Conservation (phyloP, 1,140 invertebrate genomes). For the Agraylea sexmaculata region DNA sequence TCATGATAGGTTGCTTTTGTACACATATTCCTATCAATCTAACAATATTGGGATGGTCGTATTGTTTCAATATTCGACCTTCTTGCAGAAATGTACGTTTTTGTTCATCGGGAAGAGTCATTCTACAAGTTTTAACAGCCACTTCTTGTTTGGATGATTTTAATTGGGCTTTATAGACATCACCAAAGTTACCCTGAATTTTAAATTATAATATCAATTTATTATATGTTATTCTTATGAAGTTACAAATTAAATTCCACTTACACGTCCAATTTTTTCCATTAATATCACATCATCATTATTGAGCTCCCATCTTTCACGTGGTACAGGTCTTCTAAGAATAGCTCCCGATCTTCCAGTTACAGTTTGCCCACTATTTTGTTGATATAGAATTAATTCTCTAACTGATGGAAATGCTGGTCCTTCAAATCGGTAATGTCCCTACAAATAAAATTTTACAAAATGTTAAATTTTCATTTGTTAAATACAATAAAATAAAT, state of each 20-base stretch:
- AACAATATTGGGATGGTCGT: constrained; percentile 93
- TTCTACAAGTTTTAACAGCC: constrained; percentile 91
- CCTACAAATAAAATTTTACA: constrained; percentile 40
- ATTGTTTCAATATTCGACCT: constrained; percentile 90
- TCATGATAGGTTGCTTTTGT: constrained; percentile 97
- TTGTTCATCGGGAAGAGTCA: constrained; percentile 88
- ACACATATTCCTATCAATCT: constrained; percentile 96
- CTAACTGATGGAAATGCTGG: constrained; percentile 84
- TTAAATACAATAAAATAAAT: background rate
- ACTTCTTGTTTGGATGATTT: constrained; percentile 74
- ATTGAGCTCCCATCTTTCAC: constrained; percentile 93
- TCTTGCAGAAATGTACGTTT: constrained; percentile 94
- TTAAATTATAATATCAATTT: background rate
- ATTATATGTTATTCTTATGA: background rate
- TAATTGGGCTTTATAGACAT: constrained; percentile 85
- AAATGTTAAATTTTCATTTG: constrained; percentile 1
- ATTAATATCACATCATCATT: constrained; percentile 89
- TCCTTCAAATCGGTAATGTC: constrained; percentile 88
- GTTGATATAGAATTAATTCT: constrained; percentile 82
- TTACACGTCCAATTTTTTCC: constrained; percentile 90
- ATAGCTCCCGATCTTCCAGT: constrained; percentile 87
- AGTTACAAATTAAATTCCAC: constrained; percentile 17
- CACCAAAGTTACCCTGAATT: constrained; percentile 88
- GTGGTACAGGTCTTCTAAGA: constrained; percentile 69
- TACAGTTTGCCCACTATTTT: constrained; percentile 70